Conservation (phyloP, 2,113 vertebrate species). For the Muntiacus reevesi region DNA sequence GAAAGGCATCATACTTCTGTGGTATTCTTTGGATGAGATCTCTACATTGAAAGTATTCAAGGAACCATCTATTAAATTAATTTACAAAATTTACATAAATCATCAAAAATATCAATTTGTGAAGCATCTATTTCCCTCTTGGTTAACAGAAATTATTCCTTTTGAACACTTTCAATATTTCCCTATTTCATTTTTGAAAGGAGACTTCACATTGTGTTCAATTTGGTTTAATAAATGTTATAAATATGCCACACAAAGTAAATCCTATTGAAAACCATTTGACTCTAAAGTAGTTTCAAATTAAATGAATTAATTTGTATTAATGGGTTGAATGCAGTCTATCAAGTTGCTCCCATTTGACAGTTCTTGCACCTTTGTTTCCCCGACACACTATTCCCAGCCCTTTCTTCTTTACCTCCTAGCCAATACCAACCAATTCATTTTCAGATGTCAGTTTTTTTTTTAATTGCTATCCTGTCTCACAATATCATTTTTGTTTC, state of each 20-base stretch:
- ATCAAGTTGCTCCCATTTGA: neutral
- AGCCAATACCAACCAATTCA: neutral
- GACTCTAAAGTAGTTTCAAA: neutral
- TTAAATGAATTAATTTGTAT: neutral
- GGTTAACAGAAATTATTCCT: neutral
- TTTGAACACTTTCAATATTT: neutral
- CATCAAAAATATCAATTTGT: neutral
- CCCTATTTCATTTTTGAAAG: neutral
- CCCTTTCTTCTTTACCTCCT: neutral
- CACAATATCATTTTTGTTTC: neutral
- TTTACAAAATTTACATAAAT: neutral
- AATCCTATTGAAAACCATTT: neutral
- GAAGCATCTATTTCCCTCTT: neutral
- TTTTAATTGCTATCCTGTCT: neutral
- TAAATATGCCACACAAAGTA: neutral
- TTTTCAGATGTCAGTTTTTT: neutral
- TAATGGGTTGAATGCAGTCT: neutral
- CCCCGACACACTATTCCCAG: fast-evolving
- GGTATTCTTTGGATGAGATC: neutral
- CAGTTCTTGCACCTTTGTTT: neutral
- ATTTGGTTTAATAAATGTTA: neutral
- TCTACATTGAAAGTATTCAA: neutral
- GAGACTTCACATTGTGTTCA: neutral
- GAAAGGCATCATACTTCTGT: neutral
- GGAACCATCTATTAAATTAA: neutral